Percentiles rank a stretch among this genome's conserved stretches.
Conservation (phyloP, 1,140 invertebrate species). For the Sipha flava region DNA sequence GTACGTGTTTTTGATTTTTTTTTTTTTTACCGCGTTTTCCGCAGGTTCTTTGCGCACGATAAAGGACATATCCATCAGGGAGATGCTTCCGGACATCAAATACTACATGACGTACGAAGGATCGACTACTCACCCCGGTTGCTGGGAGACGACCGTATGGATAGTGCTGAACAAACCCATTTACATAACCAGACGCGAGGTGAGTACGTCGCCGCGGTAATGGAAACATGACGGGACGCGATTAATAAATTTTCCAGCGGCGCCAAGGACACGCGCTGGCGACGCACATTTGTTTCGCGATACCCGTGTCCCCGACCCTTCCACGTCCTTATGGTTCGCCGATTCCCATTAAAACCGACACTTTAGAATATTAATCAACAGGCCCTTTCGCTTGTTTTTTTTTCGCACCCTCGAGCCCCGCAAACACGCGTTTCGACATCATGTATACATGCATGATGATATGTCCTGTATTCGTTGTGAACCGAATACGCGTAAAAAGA, state of each 20-base stretch:
- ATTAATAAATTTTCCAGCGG: neutral
- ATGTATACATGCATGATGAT: too few relatives aligned
- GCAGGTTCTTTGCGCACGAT: constrained; percentile 56
- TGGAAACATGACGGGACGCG: constrained; percentile 6
- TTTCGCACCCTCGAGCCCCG: too few relatives aligned
- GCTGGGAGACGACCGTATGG: constrained; percentile 90
- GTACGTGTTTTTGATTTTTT: neutral
- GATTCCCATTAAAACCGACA: neutral
- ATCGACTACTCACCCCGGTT: constrained; percentile 89
- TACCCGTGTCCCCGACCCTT: too few relatives aligned
- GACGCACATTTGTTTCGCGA: neutral
- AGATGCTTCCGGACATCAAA: constrained; percentile 75
- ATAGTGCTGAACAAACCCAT: constrained; percentile 93
- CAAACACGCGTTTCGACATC: too few relatives aligned
- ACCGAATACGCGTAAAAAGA: too few relatives aligned
- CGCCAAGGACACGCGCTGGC: neutral
- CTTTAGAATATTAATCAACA: neutral
- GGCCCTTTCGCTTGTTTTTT: neutral
- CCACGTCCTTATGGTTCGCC: neutral
- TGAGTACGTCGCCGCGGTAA: constrained; percentile 43
- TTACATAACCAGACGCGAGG: constrained; percentile 86
- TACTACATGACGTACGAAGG: constrained; percentile 97
- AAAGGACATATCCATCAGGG: constrained; percentile 70
- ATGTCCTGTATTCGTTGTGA: too few relatives aligned
- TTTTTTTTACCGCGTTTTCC: constrained; percentile 7